Conservation (phyloP, 2,888 invertebrate genomes). For the Pedicia rivosa region DNA sequence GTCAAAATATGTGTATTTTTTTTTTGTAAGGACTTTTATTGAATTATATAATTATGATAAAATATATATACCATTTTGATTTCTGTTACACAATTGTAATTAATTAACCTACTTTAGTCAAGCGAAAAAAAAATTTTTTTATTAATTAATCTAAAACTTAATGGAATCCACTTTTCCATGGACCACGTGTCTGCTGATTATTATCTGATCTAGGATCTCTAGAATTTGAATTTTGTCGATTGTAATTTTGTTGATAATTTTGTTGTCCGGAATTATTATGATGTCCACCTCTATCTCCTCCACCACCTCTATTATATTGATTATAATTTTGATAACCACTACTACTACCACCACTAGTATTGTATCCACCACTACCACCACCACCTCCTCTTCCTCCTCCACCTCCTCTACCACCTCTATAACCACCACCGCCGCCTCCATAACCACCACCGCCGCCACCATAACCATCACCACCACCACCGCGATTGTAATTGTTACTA, state of each 20-base stretch:
- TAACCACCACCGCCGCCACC: conserved; percentile 8
- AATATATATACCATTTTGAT: too few species aligned
- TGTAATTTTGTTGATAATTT: not conserved
- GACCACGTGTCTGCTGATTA: not conserved
- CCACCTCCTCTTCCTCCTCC: conserved; percentile 13
- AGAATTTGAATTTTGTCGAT: too few species aligned
- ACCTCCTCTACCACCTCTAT: conserved; percentile 9
- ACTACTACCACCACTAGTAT: not conserved
- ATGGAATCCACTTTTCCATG: too few species aligned
- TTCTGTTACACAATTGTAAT: too few species aligned
- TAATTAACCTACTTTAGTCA: too few species aligned
- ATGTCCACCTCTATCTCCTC: not conserved
- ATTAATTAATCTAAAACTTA: too few species aligned
- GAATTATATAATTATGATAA: too few species aligned
- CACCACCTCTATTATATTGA: not conserved
- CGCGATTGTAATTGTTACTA: conserved; percentile 10
- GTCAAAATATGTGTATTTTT: too few species aligned
- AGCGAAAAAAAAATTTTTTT: too few species aligned
- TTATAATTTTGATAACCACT: not conserved
- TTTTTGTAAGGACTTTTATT: too few species aligned
- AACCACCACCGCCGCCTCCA: conserved; percentile 3
- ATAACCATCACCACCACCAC: conserved; percentile 5
- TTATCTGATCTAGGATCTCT: too few species aligned
- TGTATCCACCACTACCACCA: conserved; percentile 5
- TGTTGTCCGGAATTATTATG: not conserved